These are phyloP conservation scores for Hormiphora californensis DNA, from an alignment of 37 sponge, comb jelly and placozoan genomes.

Conservation along the genomic window DNA sequence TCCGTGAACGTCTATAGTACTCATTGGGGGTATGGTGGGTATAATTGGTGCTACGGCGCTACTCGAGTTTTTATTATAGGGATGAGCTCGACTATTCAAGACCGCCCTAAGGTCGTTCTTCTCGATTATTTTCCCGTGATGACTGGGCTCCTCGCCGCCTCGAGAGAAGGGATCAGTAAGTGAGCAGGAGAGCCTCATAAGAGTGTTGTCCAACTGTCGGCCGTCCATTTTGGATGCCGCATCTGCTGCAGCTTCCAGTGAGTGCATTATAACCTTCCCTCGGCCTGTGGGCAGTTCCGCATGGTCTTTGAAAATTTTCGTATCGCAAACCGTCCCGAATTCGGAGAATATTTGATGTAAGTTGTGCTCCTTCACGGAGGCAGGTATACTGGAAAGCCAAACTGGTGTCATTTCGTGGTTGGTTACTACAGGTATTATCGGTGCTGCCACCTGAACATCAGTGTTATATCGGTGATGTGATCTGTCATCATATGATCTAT, in stretches of 20 bases:
- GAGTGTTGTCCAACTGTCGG: not conserved
- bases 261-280: not conserved
- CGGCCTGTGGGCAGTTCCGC: not conserved
- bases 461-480: too few species aligned
- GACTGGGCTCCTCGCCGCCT: too few species aligned
- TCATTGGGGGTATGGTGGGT: not conserved
- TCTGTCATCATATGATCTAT: too few species aligned
- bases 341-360: constrained; percentile 50
- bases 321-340: not conserved
- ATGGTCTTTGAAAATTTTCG: not conserved
- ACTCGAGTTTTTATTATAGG: not conserved
- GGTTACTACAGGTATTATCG: too few species aligned
- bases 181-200: not conserved
- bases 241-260: not conserved
- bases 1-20: constrained; percentile 15
- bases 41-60: not conserved
- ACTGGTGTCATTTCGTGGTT: not conserved
- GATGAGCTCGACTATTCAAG: constrained; percentile 10
- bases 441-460: too few species aligned
- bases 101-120: not conserved
- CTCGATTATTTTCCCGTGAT: not conserved
- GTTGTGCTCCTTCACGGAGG: constrained; percentile 8
- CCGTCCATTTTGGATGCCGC: constrained; percentile 12
- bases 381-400: constrained; percentile 18
- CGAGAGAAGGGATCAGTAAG: too few species aligned